phyloP scores from a whole-genome alignment of 1,140 invertebrate genomes.

The Drosophila azteca region DNA sequence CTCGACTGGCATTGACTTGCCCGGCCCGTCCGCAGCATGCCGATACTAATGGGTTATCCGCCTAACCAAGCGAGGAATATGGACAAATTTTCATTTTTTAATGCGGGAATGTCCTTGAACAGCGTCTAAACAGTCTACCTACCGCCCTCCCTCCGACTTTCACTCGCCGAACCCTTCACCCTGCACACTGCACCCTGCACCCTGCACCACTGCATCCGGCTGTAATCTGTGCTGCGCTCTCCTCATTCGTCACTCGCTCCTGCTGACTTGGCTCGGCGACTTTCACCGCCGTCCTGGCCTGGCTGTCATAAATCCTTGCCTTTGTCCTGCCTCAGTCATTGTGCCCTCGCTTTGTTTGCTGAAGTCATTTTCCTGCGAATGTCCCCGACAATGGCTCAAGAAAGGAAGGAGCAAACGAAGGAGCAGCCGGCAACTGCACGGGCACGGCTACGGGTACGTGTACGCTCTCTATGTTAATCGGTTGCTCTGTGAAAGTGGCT shows the following conservation, averaged over 20 bases:
- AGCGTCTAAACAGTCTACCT: conserved; percentile 21
- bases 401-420: conserved; percentile 8
- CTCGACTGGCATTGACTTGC: conserved; percentile 46
- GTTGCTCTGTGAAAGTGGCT: conserved; percentile 39
- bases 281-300: conserved; percentile 46
- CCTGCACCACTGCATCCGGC: no score
- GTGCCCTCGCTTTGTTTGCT: conserved; percentile 53
- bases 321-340: conserved; percentile 8
- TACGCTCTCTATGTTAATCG: conserved; percentile 13
- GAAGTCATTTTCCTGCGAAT: conserved; percentile 48
- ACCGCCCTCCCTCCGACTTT: conserved; percentile 21
- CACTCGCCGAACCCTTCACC: conserved; percentile 6
- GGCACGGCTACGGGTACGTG: no score
- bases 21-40: neutral
- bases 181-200: neutral
- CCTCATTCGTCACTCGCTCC: no score
- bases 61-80: conserved; percentile 44
- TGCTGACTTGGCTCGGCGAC: conserved; percentile 17
- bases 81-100: conserved; percentile 53
- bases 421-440: conserved; percentile 41
- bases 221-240: no score
- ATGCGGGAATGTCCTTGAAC: conserved; percentile 57
- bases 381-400: conserved; percentile 1
- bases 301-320: conserved; percentile 70
- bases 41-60: conserved; percentile 60